Evolutionary conservation across 2,888 invertebrate species (phyloP).

Genomic region (Rhagophthalmus giganteus): DNA sequence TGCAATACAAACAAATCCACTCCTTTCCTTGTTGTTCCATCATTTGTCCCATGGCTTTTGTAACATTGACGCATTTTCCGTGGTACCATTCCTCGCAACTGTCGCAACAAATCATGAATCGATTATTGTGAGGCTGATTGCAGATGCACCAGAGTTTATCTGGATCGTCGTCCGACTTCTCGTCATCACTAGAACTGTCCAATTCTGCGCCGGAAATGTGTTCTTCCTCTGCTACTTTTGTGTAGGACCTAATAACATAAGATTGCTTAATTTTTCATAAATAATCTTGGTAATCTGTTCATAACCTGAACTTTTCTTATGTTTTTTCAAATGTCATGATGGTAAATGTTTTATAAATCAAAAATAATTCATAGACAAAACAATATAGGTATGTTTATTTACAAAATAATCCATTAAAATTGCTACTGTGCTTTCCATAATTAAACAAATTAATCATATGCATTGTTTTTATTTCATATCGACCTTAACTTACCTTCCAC

Average conservation of each 20-base stretch:
- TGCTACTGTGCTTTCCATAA: background rate
- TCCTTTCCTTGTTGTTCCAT: constrained; percentile 88
- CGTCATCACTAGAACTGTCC: constrained; percentile 49
- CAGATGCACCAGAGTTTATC: constrained; percentile 94
- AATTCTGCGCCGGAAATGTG: constrained; percentile 53
- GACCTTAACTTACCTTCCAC: no score
- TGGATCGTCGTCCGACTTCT: constrained; percentile 89
- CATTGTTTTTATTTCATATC: constrained; percentile 40
- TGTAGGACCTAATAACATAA: constrained; percentile 34
- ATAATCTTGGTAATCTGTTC: no score
- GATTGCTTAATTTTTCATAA: background rate
- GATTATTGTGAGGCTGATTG: constrained; percentile 90
- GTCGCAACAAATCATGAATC: constrained; percentile 98
- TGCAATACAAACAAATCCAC: constrained; percentile 89
- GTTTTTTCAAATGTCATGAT: no score
- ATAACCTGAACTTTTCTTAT: no score
- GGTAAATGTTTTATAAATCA: no score
- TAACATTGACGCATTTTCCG: constrained; percentile 94
- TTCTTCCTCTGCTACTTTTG: constrained; percentile 51
- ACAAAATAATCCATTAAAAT: no score
- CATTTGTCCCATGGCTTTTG: constrained; percentile 85
- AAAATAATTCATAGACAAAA: no score
- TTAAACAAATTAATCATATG: background rate
- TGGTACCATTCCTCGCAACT: constrained; percentile 97
- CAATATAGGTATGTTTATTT: no score